Evolutionary conservation across 2,797 vertebrate genomes (phyloP), one percentile per base, ranked within the genome.

Genomic region (Tangara arthus): DNA sequence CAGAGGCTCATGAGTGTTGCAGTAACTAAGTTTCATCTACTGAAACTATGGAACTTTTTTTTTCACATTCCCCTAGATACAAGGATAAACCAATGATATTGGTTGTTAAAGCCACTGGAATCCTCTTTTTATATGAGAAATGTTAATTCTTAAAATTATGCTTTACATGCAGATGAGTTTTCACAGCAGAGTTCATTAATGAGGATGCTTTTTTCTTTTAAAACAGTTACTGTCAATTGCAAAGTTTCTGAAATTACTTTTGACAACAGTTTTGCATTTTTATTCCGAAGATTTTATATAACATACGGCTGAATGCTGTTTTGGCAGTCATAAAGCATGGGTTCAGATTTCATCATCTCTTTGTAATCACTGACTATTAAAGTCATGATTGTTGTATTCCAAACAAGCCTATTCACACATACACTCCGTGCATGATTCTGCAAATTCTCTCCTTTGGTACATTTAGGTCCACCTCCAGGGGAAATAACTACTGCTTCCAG

Each of bases 141-240:
- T 41, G 11, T 61, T 90, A 80, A 80, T 90, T 66, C 70, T 82
- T 83, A 90, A 96, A 90, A 94, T 57, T 49, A 46, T 83, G 68
- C 53, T 87, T 93, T 79, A 37, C 41, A 89, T 34, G 47, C n/a
- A 66, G 84, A 76, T 68, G 26, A 96, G 92, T 83, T 96, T 94
- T 96, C 34, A 72, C 83, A 71, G 41, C 60, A 72, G 66, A 76
- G 27, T 34, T 89, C 82, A 82, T 76, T 92, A 95, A 91, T 80
- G 50, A 94, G 28, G 44, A 76, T 50, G 57, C 8, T 35, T 52
- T 42, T 76, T 56, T 39, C 32, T 64, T 42, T 68, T 70, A 12
- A 80, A 34, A 81, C 49, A 86, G 52, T 52, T 63, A 81, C 53
- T 47, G 47, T 94, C 80, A 95, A 66, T 82, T 30, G 32, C 15